A percentile compares a stretch with the other conserved stretches of the same genome.
These are phyloP conservation scores for Plecotus auritus DNA, from an alignment of 2,113 vertebrate genomes.

Conservation along the genomic window DNA sequence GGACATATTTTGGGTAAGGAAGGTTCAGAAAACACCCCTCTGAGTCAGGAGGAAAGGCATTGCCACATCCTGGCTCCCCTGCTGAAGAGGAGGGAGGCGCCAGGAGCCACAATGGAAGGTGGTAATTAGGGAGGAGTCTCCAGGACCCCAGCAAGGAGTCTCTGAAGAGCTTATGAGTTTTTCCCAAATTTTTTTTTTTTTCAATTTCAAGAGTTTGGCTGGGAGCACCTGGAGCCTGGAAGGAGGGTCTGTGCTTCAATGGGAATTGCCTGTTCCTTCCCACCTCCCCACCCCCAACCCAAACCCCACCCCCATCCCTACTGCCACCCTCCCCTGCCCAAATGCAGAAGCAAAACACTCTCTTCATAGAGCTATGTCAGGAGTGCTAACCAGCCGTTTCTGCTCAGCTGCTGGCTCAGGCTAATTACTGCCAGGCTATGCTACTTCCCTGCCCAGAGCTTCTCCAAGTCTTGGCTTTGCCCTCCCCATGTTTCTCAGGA, in stretches of 20 bases:
- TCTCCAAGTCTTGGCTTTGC: neutral
- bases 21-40: neutral
- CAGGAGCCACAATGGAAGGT: neutral
- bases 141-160: neutral
- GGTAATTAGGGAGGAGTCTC: neutral
- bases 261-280: neutral
- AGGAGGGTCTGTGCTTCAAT: neutral
- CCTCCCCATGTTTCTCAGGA: neutral
- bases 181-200: neutral
- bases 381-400: neutral
- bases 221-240: neutral
- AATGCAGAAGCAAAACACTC: neutral
- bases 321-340: neutral
- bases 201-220: neutral
- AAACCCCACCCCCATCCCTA: neutral
- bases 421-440: neutral
- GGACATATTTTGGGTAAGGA: neutral
- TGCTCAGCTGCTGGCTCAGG: neutral
- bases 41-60: neutral
- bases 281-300: neutral
- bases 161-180: neutral
- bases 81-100: neutral
- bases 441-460: neutral
- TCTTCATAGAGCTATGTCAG: neutral
- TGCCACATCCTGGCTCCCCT: neutral